Base-by-base conservation (phyloP, 2,113 vertebrate genomes). In the Pachycephala philippinensis region DNA sequence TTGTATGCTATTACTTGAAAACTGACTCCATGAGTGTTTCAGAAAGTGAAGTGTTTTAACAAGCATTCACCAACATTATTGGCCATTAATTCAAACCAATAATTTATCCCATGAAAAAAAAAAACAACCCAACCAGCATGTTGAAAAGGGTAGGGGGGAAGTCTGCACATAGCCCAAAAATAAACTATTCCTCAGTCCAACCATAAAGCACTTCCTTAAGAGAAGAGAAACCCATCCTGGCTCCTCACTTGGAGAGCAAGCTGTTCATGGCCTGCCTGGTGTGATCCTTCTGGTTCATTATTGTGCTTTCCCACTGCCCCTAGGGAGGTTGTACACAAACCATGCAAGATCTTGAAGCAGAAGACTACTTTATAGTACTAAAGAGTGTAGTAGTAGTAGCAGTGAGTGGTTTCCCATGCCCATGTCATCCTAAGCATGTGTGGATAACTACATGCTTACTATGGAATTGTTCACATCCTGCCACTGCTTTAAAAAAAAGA, bases 1-100 rank as follows among this genome's bases (percentile, higher is more conserved):
- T 83, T 89, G 37, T 63, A 45, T 30, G 59, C 39, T 83, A 31
- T 95, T 95, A 86, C 23, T 63, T 87, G 93, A 95, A 96, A 97
- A 90, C 64, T 39, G 79, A 97, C 44, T 91, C 91, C 72, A 50
- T 47, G 39, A 76, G 24, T 79, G n/a, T 95, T 96, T 95, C 40
- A 57, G 35, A 92, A 79, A 53, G 75, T 56, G 63, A 84, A 92
- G 28, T 72, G 44, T 75, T 96, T 96, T 83, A 96, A 90, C 56
- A 93, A 96, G 61, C 61, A 88, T 72, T 23, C 54, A 65, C 50
- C n/a, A 83, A 63, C 47, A 37, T 94, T 65, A 47, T 9, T 60
- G 65, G 35, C 56, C 45, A 52, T 79, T 97, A 92, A 45, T 68
- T 93, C 66, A 93, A 97, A 91, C 13, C 18, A 66, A 2, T 89